Evolutionary conservation across 2,113 vertebrate genomes (phyloP).

Genomic region (Martes martes): DNA sequence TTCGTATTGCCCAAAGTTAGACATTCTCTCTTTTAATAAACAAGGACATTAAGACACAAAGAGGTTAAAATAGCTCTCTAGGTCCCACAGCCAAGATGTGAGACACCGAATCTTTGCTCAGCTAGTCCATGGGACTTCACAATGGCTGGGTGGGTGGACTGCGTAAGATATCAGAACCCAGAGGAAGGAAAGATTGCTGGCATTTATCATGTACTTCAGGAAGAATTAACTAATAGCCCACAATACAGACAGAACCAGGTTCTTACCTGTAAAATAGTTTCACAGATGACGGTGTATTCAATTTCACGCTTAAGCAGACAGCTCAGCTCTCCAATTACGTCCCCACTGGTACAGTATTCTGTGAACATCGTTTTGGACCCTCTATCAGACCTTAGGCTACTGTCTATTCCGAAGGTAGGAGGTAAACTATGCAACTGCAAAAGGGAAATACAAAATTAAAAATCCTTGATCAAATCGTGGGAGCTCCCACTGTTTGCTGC

Average conservation of each 20-base stretch:
- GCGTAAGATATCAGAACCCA: neutral
- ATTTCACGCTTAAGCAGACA: conserved; percentile 63
- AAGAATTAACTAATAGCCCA: neutral
- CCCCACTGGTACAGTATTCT: conserved; percentile 62
- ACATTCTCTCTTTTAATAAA: neutral
- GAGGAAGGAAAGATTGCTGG: neutral
- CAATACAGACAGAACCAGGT: neutral
- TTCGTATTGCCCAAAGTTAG: neutral
- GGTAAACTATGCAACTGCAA: conserved; percentile 54
- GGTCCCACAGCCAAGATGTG: neutral
- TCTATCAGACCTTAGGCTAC: fast-evolving
- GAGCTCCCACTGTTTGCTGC: neutral
- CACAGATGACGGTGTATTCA: conserved; percentile 55
- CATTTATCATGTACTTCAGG: neutral
- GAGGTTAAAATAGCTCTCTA: neutral
- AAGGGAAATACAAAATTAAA: neutral
- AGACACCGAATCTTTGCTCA: neutral
- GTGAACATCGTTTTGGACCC: neutral
- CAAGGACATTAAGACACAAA: neutral
- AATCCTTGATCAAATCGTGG: neutral
- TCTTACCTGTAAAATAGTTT: conserved; percentile 66
- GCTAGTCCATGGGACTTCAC: neutral
- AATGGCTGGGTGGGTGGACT: neutral
- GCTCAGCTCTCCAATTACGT: conserved; percentile 66
- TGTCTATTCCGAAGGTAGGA: conserved; percentile 62